These are phyloP conservation scores for Wasmannia auropunctata DNA, from an alignment of 1,140 invertebrate genomes.

Conservation along the genomic window DNA sequence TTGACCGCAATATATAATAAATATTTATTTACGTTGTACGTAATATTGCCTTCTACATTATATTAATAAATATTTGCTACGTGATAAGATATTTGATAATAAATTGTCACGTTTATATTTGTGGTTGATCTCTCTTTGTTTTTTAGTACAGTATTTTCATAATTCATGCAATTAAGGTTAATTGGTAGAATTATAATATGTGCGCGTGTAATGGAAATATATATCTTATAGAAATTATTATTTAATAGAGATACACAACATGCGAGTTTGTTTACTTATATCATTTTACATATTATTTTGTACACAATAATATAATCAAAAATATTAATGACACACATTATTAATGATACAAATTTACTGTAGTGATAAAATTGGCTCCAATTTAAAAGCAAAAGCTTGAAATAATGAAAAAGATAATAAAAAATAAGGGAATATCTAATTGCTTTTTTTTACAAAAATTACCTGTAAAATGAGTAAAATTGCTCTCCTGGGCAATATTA, in stretches of 20 bases:
- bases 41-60: not conserved
- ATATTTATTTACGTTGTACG: not conserved
- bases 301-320: not conserved
- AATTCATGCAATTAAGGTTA: not conserved
- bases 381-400: not conserved
- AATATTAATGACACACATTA: not conserved
- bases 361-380: not conserved
- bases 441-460: not conserved
- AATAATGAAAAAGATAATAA: not conserved
- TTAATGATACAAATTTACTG: not conserved
- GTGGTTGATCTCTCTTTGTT: not conserved
- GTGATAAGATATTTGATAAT: not conserved
- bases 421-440: not conserved
- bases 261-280: not conserved
- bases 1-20: conserved; percentile 10
- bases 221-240: not conserved
- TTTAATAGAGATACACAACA: not conserved
- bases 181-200: not conserved
- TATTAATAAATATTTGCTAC: not conserved
- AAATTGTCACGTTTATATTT: not conserved
- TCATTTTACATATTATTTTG: not conserved
- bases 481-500: not conserved
- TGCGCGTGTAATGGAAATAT: not conserved
- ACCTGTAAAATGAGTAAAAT: not conserved
- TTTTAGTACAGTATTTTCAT: not conserved